These are phyloP conservation scores for Cairina moschata DNA, from an alignment of 2,113 vertebrate genomes.

Conservation along the genomic window DNA sequence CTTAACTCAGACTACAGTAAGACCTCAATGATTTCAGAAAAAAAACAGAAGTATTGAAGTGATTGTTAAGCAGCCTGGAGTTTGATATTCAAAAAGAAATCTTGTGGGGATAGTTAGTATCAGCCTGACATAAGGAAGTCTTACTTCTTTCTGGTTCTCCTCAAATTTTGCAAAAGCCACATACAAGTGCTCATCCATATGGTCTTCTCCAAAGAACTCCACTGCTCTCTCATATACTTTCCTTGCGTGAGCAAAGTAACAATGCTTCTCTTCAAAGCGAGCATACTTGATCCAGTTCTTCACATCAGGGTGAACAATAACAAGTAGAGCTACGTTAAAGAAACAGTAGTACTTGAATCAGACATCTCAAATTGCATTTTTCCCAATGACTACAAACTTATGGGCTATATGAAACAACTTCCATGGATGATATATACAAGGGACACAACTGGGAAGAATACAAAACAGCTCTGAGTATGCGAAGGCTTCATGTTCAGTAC, in stretches of 20 bases:
- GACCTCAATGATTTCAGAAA: background rate
- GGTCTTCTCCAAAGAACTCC: conserved; percentile 95
- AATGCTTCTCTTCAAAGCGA: conserved; percentile 95
- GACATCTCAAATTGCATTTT: background rate
- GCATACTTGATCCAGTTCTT: conserved; percentile 99
- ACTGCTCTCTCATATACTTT: conserved; percentile 93
- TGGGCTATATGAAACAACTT: accelerated
- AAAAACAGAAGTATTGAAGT: background rate
- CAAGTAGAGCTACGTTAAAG: conserved; percentile 85
- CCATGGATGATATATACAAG: background rate
- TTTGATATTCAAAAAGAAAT: background rate
- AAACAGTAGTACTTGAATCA: background rate
- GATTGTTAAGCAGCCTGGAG: background rate
- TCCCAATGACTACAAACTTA: background rate
- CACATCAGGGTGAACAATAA: conserved; percentile 93
- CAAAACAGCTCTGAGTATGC: background rate
- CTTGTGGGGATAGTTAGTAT: accelerated
- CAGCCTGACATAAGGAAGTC: background rate
- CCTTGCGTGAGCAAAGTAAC: conserved; percentile 89
- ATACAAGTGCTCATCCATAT: conserved; percentile 91
- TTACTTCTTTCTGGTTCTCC: conserved; percentile 96
- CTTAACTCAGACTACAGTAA: background rate
- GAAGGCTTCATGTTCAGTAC: background rate
- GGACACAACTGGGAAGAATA: background rate
- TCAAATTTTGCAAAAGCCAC: conserved; percentile 97